These are phyloP conservation scores for Passer montanus DNA, from an alignment of 2,113 vertebrate genomes.

Conservation along the genomic window DNA sequence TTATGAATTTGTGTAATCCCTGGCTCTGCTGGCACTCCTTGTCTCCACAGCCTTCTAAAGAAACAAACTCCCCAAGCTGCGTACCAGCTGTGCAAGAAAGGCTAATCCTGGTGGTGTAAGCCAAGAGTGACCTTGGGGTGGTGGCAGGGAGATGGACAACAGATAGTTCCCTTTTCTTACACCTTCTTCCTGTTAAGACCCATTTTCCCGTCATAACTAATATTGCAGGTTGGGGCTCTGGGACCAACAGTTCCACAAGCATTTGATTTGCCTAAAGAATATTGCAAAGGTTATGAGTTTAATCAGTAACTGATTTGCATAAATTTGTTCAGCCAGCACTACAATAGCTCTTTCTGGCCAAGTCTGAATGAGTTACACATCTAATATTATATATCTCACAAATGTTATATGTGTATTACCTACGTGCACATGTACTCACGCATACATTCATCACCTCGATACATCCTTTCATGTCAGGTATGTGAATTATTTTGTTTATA, in stretches of 20 bases:
- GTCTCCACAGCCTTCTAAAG: background rate
- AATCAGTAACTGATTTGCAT: background rate
- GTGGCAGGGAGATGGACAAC: background rate
- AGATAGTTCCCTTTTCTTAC: background rate
- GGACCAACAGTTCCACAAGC: background rate
- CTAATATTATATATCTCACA: background rate
- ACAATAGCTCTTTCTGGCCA: slow-evolving; percentile 20
- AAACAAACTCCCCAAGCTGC: background rate
- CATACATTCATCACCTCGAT: background rate
- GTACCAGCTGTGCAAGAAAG: background rate
- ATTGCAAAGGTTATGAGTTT: slow-evolving; percentile 11
- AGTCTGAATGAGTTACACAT: background rate
- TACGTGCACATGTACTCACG: background rate
- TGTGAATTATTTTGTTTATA: slow-evolving; percentile 61
- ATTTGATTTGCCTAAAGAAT: slow-evolving; percentile 1
- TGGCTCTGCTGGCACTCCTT: background rate
- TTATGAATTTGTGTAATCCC: slow-evolving; percentile 25
- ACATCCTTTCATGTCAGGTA: slow-evolving; percentile 37
- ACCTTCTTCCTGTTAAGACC: background rate
- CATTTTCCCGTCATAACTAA: background rate
- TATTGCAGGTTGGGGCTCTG: background rate
- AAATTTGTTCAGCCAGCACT: slow-evolving; percentile 43
- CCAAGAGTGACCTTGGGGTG: background rate
- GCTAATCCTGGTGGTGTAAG: background rate
- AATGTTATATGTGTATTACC: background rate